Evolutionary conservation across 2,113 vertebrate genomes (phyloP).

Genomic region (Xiphophorus couchianus): DNA sequence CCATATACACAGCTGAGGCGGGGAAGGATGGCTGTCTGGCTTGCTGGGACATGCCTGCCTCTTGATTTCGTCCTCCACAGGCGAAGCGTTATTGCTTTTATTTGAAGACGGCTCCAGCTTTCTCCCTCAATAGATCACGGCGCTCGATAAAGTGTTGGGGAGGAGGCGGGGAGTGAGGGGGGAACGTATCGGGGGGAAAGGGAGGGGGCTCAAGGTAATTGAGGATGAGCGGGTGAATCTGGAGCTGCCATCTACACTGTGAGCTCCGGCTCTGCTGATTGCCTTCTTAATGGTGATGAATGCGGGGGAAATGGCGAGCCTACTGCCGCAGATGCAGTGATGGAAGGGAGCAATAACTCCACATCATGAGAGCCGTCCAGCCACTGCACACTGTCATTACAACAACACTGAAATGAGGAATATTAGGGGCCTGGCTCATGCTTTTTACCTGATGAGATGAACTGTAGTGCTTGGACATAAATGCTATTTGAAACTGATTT

Average conservation of each 20-base stretch:
- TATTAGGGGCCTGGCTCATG: not conserved
- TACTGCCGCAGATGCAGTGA: constrained; percentile 30
- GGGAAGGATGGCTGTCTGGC: constrained; percentile 24
- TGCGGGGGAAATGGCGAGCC: constrained; percentile 36
- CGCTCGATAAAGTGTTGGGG: constrained; percentile 71
- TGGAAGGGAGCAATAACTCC: constrained; percentile 50
- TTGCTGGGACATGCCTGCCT: constrained; percentile 33
- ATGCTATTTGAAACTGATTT: constrained; percentile 1
- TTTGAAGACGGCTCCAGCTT: constrained; percentile 66
- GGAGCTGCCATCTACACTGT: constrained; percentile 26
- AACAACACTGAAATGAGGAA: constrained; percentile 14
- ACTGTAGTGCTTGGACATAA: not conserved
- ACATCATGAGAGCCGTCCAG: constrained; percentile 23
- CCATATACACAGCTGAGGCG: constrained; percentile 2
- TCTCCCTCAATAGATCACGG: constrained; percentile 78
- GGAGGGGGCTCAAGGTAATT: constrained; percentile 35
- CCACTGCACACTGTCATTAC: constrained; percentile 13
- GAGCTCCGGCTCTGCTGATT: constrained; percentile 67
- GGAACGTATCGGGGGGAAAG: not conserved
- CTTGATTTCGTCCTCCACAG: constrained; percentile 55
- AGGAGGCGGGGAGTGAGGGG: constrained; percentile 7
- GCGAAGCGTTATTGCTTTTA: constrained; percentile 77
- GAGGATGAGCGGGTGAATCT: constrained; percentile 65
- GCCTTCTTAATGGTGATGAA: constrained; percentile 61
- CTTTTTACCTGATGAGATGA: constrained; percentile 15